Evolutionary conservation across 2,113 vertebrate genomes (phyloP), one percentile per base, ranked within the genome.

Genomic region (Hiodon alosoides): DNA sequence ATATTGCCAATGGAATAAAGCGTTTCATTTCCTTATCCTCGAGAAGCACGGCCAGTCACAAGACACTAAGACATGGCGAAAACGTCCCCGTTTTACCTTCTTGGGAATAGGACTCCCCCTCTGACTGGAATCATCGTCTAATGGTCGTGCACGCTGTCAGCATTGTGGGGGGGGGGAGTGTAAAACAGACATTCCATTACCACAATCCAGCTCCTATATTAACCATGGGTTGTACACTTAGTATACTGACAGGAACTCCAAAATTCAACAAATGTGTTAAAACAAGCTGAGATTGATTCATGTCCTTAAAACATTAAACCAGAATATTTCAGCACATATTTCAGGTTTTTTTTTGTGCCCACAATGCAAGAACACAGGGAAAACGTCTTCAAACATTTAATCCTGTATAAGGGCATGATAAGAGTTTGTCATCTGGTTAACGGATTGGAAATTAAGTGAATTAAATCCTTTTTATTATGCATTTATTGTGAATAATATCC

Each of bases 21-120:
- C 8, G 7, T 66, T 66, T 10, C 7, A 46, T 7, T 66, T 47
- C 64, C 3, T 55, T 31, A 31, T 31, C 31, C 31, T 31, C 13
- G 60, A 59, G 17, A 60, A 59, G n/a, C 52, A 54, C 50, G 52
- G 52, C 69, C 54, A 16, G 31, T 31, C 69, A 70, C 4, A 58
- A 47, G 16, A 69, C 2, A 53, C 7, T 14, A 59, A 6, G 58
- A 14, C n/a, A 17, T 13, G 51, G 9, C 0, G 55, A 69, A 55
- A 16, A 52, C 52, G 53, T 17, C 5, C 14, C 61, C 14, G 3
- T 47, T 7, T 58, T 84, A 96, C 96, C 93, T 97, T 99, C 85
- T 95, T 98, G 14, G 89, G 93, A 72, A 95, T 0, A 0, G 95
- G 95, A 72, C 94, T 97, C 75, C 92, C 94, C 79, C 94, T 92